Conservation (phyloP, 2,113 vertebrate species). For the human region DNA sequence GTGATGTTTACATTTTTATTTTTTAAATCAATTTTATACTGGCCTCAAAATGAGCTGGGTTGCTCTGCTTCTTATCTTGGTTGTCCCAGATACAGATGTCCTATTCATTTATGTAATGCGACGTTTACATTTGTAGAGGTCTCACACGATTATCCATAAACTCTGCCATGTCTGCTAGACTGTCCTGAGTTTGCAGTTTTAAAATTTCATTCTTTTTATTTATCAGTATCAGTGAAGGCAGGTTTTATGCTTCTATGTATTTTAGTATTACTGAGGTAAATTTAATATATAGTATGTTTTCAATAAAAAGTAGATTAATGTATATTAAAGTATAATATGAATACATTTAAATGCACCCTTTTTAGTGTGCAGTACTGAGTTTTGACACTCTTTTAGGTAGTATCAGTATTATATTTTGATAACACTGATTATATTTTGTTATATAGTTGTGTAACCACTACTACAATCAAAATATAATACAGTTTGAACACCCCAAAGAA, state of each 20-base stretch:
- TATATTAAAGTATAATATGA: not conserved
- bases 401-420: no score
- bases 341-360: not conserved
- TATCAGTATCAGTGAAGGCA: not conserved
- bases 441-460: not conserved
- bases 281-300: not conserved
- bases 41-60: not conserved
- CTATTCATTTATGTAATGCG: not conserved
- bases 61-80: not conserved
- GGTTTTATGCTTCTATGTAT: not conserved
- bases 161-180: not conserved
- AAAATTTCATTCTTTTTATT: not conserved
- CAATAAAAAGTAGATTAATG: not conserved
- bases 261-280: not conserved
- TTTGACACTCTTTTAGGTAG: not conserved
- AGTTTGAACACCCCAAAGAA: not conserved
- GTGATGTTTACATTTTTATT: not conserved
- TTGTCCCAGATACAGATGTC: not conserved
- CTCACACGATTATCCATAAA: not conserved
- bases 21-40: not conserved
- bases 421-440: no score
- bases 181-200: not conserved
- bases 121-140: not conserved
- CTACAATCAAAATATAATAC: not conserved
- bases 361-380: not conserved